Evolutionary conservation across 2,888 invertebrate genomes (phyloP).

Genomic region (Syritta pipiens): DNA sequence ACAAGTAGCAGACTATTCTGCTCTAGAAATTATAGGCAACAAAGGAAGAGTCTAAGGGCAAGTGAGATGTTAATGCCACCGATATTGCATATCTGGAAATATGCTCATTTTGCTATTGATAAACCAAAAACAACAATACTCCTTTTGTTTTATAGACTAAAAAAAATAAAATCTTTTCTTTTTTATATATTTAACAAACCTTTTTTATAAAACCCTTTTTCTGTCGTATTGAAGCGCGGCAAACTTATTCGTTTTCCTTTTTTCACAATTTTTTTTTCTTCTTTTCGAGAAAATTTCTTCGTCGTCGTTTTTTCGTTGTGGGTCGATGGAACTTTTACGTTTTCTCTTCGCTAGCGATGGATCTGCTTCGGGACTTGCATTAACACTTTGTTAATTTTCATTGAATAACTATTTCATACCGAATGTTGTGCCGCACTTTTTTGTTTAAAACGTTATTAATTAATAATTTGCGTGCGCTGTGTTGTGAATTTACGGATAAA

Average conservation of each 20-base stretch:
- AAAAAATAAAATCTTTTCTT: neutral
- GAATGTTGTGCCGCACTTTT: constrained; percentile 35
- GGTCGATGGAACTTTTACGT: constrained; percentile 54
- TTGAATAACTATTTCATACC: constrained; percentile 47
- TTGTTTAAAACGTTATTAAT: constrained; percentile 21
- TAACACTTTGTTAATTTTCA: constrained; percentile 33
- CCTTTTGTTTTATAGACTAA: neutral
- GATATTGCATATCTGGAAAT: no score
- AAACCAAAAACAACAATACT: neutral
- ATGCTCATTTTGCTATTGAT: no score
- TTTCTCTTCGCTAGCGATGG: constrained; percentile 26
- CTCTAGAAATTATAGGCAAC: no score
- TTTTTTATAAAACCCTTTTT: constrained; percentile 4
- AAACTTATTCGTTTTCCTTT: neutral
- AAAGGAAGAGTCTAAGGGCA: no score
- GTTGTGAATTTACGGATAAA: constrained; percentile 41
- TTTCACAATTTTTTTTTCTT: constrained; percentile 32
- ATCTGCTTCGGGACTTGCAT: constrained; percentile 25
- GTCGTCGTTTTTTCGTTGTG: constrained; percentile 41
- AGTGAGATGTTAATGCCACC: no score
- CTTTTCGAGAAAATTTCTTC: constrained; percentile 33
- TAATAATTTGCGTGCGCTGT: constrained; percentile 33
- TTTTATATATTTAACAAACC: no score
- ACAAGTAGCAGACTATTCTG: no score
- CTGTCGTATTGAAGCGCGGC: neutral